Evolutionary conservation across 2,797 vertebrate species (phyloP), one percentile per base, ranked within the genome.

Genomic region (Nyctibius grandis): DNA sequence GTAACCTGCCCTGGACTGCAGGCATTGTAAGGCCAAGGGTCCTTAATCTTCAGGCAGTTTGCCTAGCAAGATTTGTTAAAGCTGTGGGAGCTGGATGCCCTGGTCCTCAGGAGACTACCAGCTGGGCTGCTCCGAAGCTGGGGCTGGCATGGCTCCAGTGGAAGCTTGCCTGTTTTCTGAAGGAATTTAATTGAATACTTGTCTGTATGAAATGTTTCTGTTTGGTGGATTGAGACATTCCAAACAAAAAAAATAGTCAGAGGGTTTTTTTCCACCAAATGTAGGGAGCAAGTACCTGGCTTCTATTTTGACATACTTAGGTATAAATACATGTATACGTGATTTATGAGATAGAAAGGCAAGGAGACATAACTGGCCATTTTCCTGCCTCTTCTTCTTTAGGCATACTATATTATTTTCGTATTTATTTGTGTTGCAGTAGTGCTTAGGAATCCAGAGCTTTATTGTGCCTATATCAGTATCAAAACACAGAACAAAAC

Each of bases 101-200:
- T 31, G 23, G n/a, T 91, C 63, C 89, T 93, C 91, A 59, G 68
- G 94, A 95, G 83, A 69, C 54, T 67, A 87, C 88, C 93, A 95
- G 60, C 85, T 95, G 61, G 91, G 85, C 89, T 91, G 77, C 91
- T 95, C 79, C 59, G 54, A 90, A 95, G 50, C 63, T 2, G 6
- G 40, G 72, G 40, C 68, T 96, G 96, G 95, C 95, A 13, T 36
- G 50, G 26, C 48, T 95, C 95, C 89, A 94, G 54, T 78, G 81
- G 42, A 93, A 93, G 67, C 47, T 75, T 90, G 79, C 83, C 80
- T 82, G n/a, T 88, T 95, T 97, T 96, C 91, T 28, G 0, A 79
- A 95, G 89, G 89, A 94, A 90, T 96, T 90, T 86, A 84, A 82
- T 82, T 86, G 91, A 90, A 87, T 91, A 63, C 23, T 95, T 76